phyloP scores from a whole-genome alignment of 2,797 vertebrate species.

The Rhabdomys pumilio region DNA sequence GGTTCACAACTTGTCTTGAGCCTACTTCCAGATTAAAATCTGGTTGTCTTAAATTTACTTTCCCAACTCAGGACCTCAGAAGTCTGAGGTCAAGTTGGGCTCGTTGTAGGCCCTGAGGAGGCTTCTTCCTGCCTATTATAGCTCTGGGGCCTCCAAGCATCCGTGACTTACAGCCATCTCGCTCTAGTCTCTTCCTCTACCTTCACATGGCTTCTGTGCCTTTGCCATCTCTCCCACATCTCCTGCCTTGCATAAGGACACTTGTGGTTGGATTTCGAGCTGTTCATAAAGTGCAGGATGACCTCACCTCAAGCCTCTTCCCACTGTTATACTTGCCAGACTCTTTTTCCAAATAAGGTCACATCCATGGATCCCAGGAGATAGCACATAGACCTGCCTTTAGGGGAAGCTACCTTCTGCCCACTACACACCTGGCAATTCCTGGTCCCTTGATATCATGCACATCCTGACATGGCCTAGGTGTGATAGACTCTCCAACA shows the following conservation, averaged over 20 bases:
- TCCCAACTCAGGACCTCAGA: background rate
- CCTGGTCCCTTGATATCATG: background rate
- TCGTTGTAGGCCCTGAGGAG: background rate
- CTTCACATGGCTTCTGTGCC: background rate
- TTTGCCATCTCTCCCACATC: too few species aligned
- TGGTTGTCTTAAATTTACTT: background rate
- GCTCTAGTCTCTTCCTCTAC: background rate
- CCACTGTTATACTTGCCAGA: background rate
- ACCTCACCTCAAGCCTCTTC: background rate
- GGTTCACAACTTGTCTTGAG: background rate
- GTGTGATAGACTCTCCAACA: background rate
- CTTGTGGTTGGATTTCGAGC: background rate
- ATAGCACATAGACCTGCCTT: background rate
- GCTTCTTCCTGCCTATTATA: background rate
- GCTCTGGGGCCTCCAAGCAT: too few species aligned
- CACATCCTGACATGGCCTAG: background rate
- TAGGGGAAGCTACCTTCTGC: background rate
- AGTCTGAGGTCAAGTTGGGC: background rate
- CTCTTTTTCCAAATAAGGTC: background rate
- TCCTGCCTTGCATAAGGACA: background rate
- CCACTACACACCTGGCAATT: rapidly evolving
- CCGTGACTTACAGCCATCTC: background rate
- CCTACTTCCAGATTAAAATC: background rate
- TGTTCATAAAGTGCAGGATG: background rate
- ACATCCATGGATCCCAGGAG: background rate